Conservation (phyloP, 2,797 vertebrate genomes). For the Champsocephalus esox region DNA sequence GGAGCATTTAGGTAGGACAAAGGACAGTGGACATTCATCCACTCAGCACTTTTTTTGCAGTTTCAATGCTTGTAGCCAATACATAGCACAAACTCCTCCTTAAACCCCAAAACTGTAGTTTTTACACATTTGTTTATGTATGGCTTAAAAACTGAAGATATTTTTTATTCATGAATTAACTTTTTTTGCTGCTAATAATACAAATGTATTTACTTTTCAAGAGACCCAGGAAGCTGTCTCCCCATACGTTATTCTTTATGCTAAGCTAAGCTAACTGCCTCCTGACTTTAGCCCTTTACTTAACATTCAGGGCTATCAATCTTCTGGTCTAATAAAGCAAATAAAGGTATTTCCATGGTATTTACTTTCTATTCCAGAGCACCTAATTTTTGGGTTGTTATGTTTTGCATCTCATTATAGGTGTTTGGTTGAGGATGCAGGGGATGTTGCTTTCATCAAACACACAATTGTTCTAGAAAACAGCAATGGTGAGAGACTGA, state of each 20-base stretch:
- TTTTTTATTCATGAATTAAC: background rate
- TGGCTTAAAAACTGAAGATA: background rate
- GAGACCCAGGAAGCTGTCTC: background rate
- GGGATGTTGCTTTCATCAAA: slow-evolving; percentile 86
- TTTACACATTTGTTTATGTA: background rate
- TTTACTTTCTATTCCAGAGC: background rate
- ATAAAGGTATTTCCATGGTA: background rate
- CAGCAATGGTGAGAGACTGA: slow-evolving; percentile 74
- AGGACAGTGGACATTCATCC: background rate
- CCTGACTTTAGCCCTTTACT: background rate
- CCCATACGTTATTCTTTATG: background rate
- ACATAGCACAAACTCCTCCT: background rate
- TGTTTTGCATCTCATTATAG: slow-evolving; percentile 59
- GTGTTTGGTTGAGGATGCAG: slow-evolving; percentile 79
- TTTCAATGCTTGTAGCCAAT: background rate
- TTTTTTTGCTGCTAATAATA: no score
- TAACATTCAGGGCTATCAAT: background rate
- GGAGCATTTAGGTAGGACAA: slow-evolving; percentile 84
- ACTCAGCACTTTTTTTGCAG: no score
- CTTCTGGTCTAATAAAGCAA: no score
- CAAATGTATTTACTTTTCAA: background rate
- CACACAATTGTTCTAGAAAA: slow-evolving; percentile 76
- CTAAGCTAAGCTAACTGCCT: slow-evolving; percentile 1
- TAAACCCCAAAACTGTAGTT: background rate
- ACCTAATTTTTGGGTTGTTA: background rate